Evolutionary conservation across 2,888 invertebrate genomes (phyloP).

Genomic region (Tenthredo notha): DNA sequence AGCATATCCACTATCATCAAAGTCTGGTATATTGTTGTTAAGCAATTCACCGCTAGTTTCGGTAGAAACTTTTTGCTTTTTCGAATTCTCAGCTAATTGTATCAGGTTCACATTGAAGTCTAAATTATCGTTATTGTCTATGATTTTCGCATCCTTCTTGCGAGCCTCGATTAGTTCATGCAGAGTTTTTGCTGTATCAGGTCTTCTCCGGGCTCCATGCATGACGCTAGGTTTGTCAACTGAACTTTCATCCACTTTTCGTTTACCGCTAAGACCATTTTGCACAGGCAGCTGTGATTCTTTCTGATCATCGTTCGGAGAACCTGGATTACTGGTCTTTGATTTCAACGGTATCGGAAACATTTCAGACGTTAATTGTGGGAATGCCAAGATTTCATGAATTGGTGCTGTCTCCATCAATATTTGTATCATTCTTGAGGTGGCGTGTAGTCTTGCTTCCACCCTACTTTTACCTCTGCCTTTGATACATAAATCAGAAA

Average conservation of each 20-base stretch:
- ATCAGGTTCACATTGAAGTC: not conserved
- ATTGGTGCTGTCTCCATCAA: not conserved
- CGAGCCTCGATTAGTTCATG: not conserved
- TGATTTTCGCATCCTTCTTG: not conserved
- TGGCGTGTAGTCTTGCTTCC: constrained; percentile 13
- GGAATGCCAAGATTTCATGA: not conserved
- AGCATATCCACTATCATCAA: not conserved
- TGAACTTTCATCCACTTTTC: not conserved
- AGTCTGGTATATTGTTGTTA: not conserved
- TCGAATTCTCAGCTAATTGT: not conserved
- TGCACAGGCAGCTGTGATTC: not conserved
- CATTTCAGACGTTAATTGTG: not conserved
- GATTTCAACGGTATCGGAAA: not conserved
- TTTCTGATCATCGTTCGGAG: not conserved
- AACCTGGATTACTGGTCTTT: not conserved
- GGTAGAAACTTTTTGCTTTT: not conserved
- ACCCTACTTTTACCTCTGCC: not conserved
- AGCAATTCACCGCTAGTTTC: not conserved
- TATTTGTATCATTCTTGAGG: constrained; percentile 15
- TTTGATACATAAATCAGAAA: not conserved
- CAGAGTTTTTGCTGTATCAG: not conserved
- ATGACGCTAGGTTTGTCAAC: not conserved
- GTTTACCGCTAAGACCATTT: not conserved
- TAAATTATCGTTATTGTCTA: not conserved
- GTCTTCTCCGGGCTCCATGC: not conserved